A percentile compares a stretch with the other conserved stretches of the same genome.
Conservation (phyloP, 2,797 vertebrate genomes). For the Micromesistius poutassou region DNA sequence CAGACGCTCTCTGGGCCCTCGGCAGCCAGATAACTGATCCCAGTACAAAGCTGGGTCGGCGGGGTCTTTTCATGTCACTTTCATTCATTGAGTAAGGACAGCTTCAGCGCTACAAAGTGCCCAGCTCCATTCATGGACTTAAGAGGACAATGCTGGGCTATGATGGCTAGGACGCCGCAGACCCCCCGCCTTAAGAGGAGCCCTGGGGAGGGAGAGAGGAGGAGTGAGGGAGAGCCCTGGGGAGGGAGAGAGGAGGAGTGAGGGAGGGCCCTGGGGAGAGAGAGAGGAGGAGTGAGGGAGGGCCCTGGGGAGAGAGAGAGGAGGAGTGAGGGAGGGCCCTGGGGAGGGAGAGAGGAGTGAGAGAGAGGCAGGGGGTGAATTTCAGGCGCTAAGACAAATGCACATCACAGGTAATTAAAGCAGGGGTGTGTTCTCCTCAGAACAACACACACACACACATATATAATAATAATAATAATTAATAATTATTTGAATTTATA, state of each 20-base stretch:
- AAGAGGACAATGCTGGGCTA: constrained; percentile 73
- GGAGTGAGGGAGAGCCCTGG: constrained; percentile 27
- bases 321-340: constrained; percentile 26
- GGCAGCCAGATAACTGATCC: constrained; percentile 71
- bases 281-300: constrained; percentile 15
- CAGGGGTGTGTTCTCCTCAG: background rate
- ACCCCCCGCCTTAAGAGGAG: constrained; percentile 68
- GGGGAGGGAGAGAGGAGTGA: constrained; percentile 9
- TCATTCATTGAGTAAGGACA: constrained; percentile 69
- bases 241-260: background rate
- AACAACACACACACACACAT: too few relatives aligned
- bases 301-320: constrained; percentile 25
- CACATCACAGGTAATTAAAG: background rate
- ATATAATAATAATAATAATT: too few relatives aligned
- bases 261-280: constrained; percentile 28
- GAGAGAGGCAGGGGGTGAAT: constrained; percentile 6
- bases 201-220: constrained; percentile 21
- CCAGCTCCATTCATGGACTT: constrained; percentile 66
- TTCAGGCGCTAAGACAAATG: background rate
- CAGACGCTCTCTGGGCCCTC: constrained; percentile 66
- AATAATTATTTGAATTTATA: too few relatives aligned
- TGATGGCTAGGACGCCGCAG: constrained; percentile 46
- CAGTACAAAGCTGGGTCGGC: constrained; percentile 74
- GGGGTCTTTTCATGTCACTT: constrained; percentile 79
- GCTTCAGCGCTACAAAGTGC: constrained; percentile 67